Evolutionary conservation across 2,113 vertebrate genomes (phyloP).

Genomic region (Odontophorus gujanensis): DNA sequence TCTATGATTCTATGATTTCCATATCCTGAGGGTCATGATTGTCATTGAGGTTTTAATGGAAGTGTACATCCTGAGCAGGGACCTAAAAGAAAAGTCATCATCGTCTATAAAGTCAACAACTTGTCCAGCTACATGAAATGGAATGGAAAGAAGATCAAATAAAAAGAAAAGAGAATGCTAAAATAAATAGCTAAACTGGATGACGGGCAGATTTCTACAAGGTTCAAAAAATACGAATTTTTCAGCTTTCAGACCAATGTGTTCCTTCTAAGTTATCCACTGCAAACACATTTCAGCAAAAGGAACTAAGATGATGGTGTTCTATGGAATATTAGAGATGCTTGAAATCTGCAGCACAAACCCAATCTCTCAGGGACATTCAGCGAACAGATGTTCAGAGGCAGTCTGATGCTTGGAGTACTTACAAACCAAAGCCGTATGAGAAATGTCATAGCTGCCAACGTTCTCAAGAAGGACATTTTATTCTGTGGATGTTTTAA

Average conservation of each 20-base stretch:
- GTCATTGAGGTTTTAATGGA: not conserved
- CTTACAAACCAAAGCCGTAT: not conserved
- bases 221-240: not conserved
- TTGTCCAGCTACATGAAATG: not conserved
- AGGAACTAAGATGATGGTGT: not conserved
- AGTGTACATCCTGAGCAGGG: not conserved
- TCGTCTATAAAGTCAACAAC: not conserved
- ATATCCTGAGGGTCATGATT: not conserved
- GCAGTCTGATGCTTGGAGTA: conserved; percentile 21
- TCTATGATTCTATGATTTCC: too few relatives aligned
- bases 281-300: not conserved
- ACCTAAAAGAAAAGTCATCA: not conserved
- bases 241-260: not conserved
- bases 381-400: conserved; percentile 37
- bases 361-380: not conserved
- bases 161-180: not conserved
- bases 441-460: conserved; percentile 1
- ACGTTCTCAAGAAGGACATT: not conserved
- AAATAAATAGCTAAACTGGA: not conserved
- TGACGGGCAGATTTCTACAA: not conserved
- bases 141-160: not conserved
- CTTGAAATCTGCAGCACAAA: conserved; percentile 6
- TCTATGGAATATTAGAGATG: not conserved
- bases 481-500: not conserved
- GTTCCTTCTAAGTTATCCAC: not conserved